These are phyloP conservation scores for Mesocricetus auratus DNA, from an alignment of 2,113 vertebrate genomes.

Conservation along the genomic window DNA sequence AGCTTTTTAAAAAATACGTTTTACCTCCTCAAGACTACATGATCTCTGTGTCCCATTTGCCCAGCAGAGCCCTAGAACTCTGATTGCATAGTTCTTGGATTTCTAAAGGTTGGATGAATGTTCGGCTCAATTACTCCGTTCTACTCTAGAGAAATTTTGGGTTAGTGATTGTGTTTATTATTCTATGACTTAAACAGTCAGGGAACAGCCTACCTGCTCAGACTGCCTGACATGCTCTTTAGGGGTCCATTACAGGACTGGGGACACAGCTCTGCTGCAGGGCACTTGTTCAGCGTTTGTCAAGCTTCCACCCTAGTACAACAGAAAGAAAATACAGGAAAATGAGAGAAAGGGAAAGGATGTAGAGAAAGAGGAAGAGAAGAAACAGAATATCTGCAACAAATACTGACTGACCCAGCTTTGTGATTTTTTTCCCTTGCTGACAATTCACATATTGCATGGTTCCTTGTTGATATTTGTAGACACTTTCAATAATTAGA, in stretches of 20 bases:
- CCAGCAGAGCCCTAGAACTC: background rate
- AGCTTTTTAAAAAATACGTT: background rate
- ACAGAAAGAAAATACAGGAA: background rate
- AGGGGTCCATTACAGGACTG: background rate
- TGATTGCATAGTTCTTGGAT: background rate
- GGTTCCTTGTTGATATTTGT: constrained; percentile 2
- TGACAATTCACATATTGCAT: background rate
- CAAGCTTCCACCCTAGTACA: background rate
- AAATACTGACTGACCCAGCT: background rate
- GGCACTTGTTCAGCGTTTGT: background rate
- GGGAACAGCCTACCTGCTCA: background rate
- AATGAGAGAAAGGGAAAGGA: background rate
- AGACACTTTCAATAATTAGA: constrained; percentile 38
- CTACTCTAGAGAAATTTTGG: background rate
- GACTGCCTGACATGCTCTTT: background rate
- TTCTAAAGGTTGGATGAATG: background rate
- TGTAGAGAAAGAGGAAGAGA: background rate
- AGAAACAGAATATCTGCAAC: background rate
- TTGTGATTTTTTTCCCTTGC: background rate
- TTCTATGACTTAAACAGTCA: background rate
- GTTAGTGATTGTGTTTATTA: background rate
- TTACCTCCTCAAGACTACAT: background rate
- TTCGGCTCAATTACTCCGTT: background rate
- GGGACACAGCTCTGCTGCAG: background rate
- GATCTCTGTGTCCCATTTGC: background rate